These are phyloP conservation scores for Lethocerus indicus DNA, from an alignment of 1,140 invertebrate species.

Conservation along the genomic window DNA sequence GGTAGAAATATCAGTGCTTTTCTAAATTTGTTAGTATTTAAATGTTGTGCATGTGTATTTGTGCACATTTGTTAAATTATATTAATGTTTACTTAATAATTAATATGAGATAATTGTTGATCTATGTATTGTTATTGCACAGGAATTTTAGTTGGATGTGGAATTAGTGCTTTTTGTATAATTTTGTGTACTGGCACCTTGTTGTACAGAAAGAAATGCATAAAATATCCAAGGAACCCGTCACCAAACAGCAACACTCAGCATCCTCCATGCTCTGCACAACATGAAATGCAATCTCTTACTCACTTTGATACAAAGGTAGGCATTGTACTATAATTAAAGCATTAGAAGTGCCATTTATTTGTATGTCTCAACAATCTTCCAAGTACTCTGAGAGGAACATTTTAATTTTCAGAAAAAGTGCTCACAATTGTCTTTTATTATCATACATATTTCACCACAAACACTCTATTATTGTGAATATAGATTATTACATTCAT, in stretches of 20 bases:
- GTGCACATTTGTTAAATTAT: not conserved
- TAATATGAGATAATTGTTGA: not conserved
- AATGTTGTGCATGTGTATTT: not conserved
- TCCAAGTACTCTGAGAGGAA: not conserved
- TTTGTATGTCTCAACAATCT: not conserved
- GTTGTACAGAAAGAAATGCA: constrained; percentile 22
- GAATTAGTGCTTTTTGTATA: constrained; percentile 23
- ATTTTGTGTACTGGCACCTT: constrained; percentile 23
- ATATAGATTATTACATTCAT: not conserved
- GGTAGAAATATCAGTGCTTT: constrained; percentile 5
- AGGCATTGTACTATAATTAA: constrained; percentile 8
- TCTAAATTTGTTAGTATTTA: not conserved
- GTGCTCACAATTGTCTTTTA: not conserved
- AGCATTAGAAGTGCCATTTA: not conserved
- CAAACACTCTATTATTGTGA: not conserved
- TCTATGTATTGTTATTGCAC: constrained; percentile 8
- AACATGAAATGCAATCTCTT: constrained; percentile 26
- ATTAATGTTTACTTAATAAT: not conserved
- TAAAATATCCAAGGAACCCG: constrained; percentile 17
- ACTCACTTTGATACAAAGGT: constrained; percentile 30
- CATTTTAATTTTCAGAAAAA: not conserved
- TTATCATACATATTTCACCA: not conserved
- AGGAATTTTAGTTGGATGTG: constrained; percentile 25
- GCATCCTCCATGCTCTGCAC: constrained; percentile 15
- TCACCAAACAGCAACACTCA: constrained; percentile 13